Evolutionary conservation across 2,113 vertebrate genomes (phyloP).

Genomic region (Rattus norvegicus): DNA sequence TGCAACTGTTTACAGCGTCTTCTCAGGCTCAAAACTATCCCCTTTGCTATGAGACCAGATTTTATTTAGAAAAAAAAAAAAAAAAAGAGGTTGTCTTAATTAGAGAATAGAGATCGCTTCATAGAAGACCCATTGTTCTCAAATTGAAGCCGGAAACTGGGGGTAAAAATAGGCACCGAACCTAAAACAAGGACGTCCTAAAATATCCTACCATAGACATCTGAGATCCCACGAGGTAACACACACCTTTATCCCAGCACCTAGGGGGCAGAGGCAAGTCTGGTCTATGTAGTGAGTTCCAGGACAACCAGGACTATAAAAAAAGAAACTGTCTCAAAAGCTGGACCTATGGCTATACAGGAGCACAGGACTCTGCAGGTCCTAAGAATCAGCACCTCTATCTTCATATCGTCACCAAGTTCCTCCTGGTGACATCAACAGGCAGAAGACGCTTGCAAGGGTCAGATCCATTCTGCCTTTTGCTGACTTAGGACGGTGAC

Average conservation of each 20-base stretch:
- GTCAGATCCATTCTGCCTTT: not conserved
- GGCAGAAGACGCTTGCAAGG: not conserved
- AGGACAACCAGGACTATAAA: not conserved
- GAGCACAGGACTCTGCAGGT: not conserved
- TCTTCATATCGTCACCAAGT: not conserved
- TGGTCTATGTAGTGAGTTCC: not conserved
- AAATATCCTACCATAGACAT: not conserved
- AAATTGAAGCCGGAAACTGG: not conserved
- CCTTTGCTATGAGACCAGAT: slow-evolving; percentile 24
- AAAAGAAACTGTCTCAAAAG: not conserved
- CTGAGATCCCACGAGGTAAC: not conserved
- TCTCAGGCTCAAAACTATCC: not conserved
- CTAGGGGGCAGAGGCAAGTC: not conserved
- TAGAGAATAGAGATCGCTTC: not conserved
- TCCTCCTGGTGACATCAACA: not conserved
- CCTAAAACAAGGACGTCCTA: not conserved
- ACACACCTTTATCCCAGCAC: not conserved
- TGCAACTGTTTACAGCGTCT: slow-evolving; percentile 38
- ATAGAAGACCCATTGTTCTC: not conserved
- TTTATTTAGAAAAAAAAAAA: slow-evolving; percentile 12
- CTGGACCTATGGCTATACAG: not conserved
- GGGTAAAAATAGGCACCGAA: not conserved
- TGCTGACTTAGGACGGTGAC: not conserved
- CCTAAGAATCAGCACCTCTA: not conserved
- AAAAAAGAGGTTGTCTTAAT: not conserved